Conservation (phyloP, 37 sponge, comb jelly and placozoan species). For the Hormiphora californensis region DNA sequence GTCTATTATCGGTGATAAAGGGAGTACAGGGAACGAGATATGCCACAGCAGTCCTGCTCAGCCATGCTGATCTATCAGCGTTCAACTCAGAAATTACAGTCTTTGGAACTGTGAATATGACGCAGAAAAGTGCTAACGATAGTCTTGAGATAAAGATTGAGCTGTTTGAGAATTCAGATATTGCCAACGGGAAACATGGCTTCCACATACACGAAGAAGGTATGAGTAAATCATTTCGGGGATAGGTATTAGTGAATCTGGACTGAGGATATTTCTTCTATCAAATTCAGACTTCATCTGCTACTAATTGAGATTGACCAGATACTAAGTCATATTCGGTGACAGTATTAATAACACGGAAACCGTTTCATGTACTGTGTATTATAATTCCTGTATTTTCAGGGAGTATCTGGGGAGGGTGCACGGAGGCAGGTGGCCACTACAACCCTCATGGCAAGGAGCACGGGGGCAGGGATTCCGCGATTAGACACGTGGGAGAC, state of each 20-base stretch:
- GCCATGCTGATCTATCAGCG: too few relatives aligned
- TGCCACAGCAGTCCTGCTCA: too few relatives aligned
- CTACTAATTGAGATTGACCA: background rate
- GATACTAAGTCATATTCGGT: too few relatives aligned
- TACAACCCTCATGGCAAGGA: constrained; percentile 6
- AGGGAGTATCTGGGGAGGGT: constrained; percentile 27
- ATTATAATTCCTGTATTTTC: background rate
- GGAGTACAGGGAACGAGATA: too few relatives aligned
- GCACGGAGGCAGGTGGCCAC: constrained; percentile 18
- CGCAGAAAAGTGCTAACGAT: too few relatives aligned
- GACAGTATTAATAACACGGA: too few relatives aligned
- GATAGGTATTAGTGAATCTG: background rate
- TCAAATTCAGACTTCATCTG: background rate
- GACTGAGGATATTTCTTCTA: background rate
- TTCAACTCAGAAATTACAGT: too few relatives aligned
- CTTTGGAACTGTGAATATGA: too few relatives aligned
- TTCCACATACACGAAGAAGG: constrained; percentile 37
- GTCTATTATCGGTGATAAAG: too few relatives aligned
- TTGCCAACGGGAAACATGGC: background rate
- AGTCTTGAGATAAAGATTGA: background rate
- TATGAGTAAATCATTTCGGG: background rate
- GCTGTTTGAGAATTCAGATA: background rate
- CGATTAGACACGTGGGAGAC: constrained; percentile 1
- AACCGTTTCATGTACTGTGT: background rate
- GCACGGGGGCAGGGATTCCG: background rate